phyloP scores from a whole-genome alignment of 1,140 invertebrate species.

The Akabosia matsudoensis region DNA sequence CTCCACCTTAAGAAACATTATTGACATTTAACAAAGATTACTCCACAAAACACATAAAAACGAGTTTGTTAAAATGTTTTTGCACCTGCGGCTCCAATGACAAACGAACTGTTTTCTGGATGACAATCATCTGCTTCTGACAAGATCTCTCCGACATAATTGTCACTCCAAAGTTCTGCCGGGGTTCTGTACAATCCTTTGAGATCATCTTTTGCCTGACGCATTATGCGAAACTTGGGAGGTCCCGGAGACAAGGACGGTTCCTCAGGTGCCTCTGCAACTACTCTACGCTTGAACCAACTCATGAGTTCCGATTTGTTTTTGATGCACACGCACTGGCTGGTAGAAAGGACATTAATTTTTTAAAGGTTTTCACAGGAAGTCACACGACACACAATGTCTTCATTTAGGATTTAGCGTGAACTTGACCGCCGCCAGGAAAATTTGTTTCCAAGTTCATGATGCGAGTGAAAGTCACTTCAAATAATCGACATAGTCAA shows the following conservation, averaged over 20 bases:
- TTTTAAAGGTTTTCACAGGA: no score
- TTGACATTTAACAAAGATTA: no score
- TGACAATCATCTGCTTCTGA: slow-evolving; percentile 30
- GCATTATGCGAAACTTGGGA: background rate
- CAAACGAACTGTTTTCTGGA: slow-evolving; percentile 28
- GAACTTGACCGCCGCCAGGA: no score
- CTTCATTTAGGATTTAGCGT: no score
- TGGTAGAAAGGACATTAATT: no score
- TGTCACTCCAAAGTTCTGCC: slow-evolving; percentile 20
- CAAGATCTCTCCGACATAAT: slow-evolving; percentile 14
- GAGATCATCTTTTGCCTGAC: background rate
- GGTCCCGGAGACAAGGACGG: background rate
- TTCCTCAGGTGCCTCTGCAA: background rate
- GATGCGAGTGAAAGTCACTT: no score
- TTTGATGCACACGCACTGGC: no score
- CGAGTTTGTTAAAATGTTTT: background rate
- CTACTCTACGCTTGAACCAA: background rate
- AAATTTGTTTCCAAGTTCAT: no score
- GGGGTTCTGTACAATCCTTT: slow-evolving; percentile 10
- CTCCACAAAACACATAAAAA: no score
- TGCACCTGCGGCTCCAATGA: slow-evolving; percentile 28
- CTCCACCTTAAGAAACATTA: slow-evolving; percentile 20
- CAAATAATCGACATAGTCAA: no score
- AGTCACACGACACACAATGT: no score
- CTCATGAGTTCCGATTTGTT: no score